phyloP scores from a whole-genome alignment of 1,140 invertebrate genomes.

The Grapholita molesta region DNA sequence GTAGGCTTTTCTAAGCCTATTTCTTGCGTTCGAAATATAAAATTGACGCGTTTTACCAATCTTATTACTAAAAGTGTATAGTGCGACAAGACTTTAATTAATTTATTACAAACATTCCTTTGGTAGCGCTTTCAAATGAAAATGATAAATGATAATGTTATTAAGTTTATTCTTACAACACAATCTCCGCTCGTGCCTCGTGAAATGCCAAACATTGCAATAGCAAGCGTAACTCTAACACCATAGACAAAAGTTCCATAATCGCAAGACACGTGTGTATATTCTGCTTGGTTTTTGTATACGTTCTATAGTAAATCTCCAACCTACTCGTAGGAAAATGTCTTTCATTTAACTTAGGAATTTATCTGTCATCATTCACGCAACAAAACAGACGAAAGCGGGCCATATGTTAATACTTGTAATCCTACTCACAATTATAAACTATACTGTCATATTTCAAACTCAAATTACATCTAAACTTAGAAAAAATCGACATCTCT shows the following conservation, averaged over 20 bases:
- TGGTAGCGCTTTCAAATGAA: background rate
- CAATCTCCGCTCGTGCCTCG: background rate
- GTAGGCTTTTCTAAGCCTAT: too few relatives aligned
- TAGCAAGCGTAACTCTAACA: background rate
- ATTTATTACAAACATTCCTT: background rate
- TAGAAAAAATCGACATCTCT: slow-evolving; percentile 5
- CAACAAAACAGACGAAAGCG: slow-evolving; percentile 3
- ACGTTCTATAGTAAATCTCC: background rate
- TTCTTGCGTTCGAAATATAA: too few relatives aligned
- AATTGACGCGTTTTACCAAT: background rate
- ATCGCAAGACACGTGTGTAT: background rate
- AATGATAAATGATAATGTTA: too few relatives aligned
- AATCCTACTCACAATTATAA: slow-evolving; percentile 1
- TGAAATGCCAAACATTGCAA: background rate
- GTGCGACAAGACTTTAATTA: background rate
- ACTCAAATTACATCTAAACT: slow-evolving; percentile 5
- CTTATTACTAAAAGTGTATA: background rate
- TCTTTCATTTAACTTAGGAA: slow-evolving; percentile 10
- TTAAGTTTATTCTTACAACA: background rate
- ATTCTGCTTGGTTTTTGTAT: background rate
- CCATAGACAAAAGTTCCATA: background rate
- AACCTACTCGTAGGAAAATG: background rate
- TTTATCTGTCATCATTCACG: slow-evolving; percentile 8
- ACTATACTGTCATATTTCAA: slow-evolving; percentile 3
- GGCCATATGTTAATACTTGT: slow-evolving; percentile 10